Base-by-base conservation (phyloP, 2,888 invertebrate species). In the Zaprionus obscuricornis region DNA sequence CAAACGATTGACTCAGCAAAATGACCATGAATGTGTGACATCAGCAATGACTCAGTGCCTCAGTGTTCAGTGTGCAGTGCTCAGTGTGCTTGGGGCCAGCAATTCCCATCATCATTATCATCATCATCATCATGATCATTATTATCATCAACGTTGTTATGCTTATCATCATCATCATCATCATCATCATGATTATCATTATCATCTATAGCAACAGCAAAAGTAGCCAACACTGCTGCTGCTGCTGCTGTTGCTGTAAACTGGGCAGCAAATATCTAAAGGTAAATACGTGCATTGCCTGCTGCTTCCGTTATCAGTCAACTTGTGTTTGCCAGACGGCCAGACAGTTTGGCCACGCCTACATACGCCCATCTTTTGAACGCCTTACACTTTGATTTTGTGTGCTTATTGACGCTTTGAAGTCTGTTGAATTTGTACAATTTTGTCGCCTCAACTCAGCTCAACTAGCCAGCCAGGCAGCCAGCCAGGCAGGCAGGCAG, bases 1-100 rank as follows among this genome's bases (percentile, higher is more conserved):
- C 81, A 81, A 81, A 77, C 81, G 81, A 81, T 81, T 81, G 83
- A 81, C 81, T 81, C 82, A 81, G 81, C 81, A 81, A 81, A 81
- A 82, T 81, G 81, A 82, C 81, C 81, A 81, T 81, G 82, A 81
- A 78, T 81, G 81, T 81, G 78, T 78, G 78, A 79, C 78, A 79
- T 81, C 82, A 79, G 78, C 82, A 81, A n/a, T 42, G 68, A 68
- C 59, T 40, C 37, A 51, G n/a, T 11, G 37, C 33, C 11, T 31
- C 8, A n/a, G n/a, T n/a, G n/a, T n/a, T n/a, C n/a, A n/a, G n/a
- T n/a, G n/a, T n/a, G n/a, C n/a, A n/a, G n/a, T n/a, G n/a, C n/a
- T n/a, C n/a, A n/a, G n/a, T n/a, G 8, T 31, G 5, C 22, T 13
- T 34, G 3, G 13, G 43, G 11, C 34, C 24, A 39, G 36, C 36